A percentile compares a stretch with the other conserved stretches of the same genome.
phyloP scores from a whole-genome alignment of 2,113 vertebrate species.

The Sporophila hypoxantha region DNA sequence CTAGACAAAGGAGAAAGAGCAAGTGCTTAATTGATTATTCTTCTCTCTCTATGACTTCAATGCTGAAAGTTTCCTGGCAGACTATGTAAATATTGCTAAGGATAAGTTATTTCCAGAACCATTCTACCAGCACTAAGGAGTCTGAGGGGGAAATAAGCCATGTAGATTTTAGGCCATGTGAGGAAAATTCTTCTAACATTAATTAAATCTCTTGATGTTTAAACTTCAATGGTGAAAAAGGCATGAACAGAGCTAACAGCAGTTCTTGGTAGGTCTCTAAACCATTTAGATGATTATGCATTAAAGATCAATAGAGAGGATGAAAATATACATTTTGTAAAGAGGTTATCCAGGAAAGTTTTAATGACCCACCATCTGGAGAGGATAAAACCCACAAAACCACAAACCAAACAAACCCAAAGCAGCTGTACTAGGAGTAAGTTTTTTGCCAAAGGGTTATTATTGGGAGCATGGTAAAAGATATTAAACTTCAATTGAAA shows the following conservation, averaged over 20 bases:
- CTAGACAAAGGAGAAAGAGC: background rate
- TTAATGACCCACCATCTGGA: background rate
- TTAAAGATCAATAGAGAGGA: constrained; percentile 57
- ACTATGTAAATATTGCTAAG: constrained; percentile 21
- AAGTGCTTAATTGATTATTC: constrained; percentile 37
- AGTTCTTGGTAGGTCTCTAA: constrained; percentile 65
- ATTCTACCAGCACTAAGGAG: constrained; percentile 52
- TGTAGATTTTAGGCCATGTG: constrained; percentile 64
- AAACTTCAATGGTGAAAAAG: constrained; percentile 49
- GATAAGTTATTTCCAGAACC: constrained; percentile 26
- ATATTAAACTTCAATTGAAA: background rate
- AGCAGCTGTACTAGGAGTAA: background rate
- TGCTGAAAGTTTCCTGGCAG: constrained; percentile 17
- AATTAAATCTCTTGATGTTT: constrained; percentile 70
- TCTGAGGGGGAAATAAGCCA: constrained; percentile 63
- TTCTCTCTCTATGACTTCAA: constrained; percentile 10
- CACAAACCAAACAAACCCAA: background rate
- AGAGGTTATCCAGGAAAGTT: constrained; percentile 32
- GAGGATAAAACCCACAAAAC: background rate
- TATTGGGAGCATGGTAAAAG: background rate
- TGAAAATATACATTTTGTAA: background rate
- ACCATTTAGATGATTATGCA: constrained; percentile 51
- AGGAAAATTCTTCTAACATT: constrained; percentile 65
- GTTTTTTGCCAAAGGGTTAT: background rate
- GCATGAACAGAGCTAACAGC: background rate